Conservation (phyloP, 1,140 invertebrate species). For the Nymphalis io region DNA sequence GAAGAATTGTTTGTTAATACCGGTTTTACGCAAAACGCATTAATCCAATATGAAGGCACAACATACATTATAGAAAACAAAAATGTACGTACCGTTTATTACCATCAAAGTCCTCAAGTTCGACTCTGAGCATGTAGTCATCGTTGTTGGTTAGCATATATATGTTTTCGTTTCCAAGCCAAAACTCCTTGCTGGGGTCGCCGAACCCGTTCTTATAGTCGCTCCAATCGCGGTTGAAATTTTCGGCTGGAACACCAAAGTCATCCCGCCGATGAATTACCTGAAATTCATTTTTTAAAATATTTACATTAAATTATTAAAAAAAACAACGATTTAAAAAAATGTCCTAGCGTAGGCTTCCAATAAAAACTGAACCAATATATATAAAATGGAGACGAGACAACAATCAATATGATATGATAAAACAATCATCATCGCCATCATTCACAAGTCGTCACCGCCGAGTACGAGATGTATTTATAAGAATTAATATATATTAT, state of each 20-base stretch:
- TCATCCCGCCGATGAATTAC: conserved; percentile 94
- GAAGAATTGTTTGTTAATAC: too few relatives aligned
- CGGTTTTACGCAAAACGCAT: too few relatives aligned
- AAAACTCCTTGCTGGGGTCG: conserved; percentile 93
- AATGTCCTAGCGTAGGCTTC: too few relatives aligned
- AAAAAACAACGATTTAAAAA: too few relatives aligned
- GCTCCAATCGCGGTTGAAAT: conserved; percentile 96
- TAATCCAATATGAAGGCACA: too few relatives aligned
- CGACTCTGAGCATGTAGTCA: conserved; percentile 92
- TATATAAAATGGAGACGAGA: too few relatives aligned
- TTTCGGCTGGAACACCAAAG: conserved; percentile 92
- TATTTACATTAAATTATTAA: neutral
- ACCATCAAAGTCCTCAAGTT: conserved; percentile 96
- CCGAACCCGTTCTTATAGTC: conserved; percentile 98
- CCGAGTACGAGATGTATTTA: too few relatives aligned
- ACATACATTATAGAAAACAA: neutral
- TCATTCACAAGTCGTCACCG: too few relatives aligned
- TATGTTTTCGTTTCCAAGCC: conserved; percentile 96
- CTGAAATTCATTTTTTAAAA: conserved; percentile 72
- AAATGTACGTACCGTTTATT: conserved; percentile 87
- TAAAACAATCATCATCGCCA: too few relatives aligned
- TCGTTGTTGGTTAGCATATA: conserved; percentile 97
- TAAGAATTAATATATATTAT: too few relatives aligned
- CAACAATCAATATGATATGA: too few relatives aligned
- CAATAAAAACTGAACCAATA: too few relatives aligned